Base-by-base conservation (phyloP, 2,888 invertebrate genomes). In the Uloborus plumipes region DNA sequence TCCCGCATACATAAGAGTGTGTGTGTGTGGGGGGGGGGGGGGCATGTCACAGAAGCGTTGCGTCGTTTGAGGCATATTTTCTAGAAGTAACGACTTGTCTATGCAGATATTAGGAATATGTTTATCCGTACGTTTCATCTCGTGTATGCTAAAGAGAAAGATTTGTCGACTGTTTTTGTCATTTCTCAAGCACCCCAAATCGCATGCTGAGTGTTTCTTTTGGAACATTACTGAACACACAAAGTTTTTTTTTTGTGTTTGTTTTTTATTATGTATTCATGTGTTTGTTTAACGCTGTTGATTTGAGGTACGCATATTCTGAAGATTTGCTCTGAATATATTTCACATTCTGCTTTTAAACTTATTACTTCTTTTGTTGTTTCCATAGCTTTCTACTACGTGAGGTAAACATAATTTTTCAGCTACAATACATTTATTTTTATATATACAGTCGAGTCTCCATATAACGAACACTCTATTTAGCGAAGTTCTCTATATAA, bases 131-230 rank as follows among this genome's bases (percentile, higher is more conserved):
- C 39, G 14, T 31, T 31, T 62, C n/a, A 31, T 62, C 31, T 39
- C 61, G 9, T 15, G 15, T 47, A 47, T 20, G 62, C 59, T 16
- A 16, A 26, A 14, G 59, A 62, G 62, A 64, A 49, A n/a, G n/a
- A 49, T 64, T 70, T 66, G 78, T 72, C 78, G 78, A 79, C 72
- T 72, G 49, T 22, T 64, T 66, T 39, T 72, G 78, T 79, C 78
- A 79, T 79, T 79, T 72, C 65, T 79, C 78, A 79, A 72, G 26
- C 49, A 55, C 65, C 31, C 74, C 47, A 81, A 81, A 81, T 81
- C 80, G 74, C 59, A 81, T 64, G 80, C 64, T 74, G 78, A 79
- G 78, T 72, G 64, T 55, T 79, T 58, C 66, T 76, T 62, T 77
- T 76, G 53, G 67, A 53, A 67, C 53, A 67, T 13, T 20, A 20